Evolutionary conservation across 2,888 invertebrate species (phyloP).

Genomic region (Liodrosophila aerea): DNA sequence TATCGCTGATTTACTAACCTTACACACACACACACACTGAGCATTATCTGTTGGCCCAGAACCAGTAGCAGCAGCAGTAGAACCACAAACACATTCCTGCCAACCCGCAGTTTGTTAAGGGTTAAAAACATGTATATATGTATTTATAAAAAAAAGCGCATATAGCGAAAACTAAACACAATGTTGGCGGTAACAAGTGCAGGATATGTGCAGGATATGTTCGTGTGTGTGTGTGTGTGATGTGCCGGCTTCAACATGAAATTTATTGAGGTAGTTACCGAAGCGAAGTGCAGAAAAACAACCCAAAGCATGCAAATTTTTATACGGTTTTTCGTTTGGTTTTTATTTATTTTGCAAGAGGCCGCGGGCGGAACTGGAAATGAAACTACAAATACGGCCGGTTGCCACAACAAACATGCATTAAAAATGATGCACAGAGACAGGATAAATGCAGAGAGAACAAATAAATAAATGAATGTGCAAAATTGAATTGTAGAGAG

Average conservation of each 20-base stretch:
- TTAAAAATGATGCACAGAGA: conserved; percentile 54
- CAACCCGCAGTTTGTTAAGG: conserved; percentile 21
- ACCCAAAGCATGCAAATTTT: conserved; percentile 35
- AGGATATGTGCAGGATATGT: conserved; percentile 34
- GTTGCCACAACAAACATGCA: conserved; percentile 69
- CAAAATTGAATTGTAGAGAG: conserved; percentile 9
- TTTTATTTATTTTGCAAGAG: conserved; percentile 2
- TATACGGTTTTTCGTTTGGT: conserved; percentile 7
- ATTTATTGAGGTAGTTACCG: conserved; percentile 78
- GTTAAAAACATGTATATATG: conserved; percentile 30
- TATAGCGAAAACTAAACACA: conserved; percentile 41
- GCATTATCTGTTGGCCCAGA: conserved; percentile 59
- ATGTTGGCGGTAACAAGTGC: conserved; percentile 40
- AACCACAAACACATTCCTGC: neutral
- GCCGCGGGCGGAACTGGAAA: conserved; percentile 29
- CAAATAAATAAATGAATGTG: conserved; percentile 6
- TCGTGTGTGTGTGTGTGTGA: conserved; percentile 17
- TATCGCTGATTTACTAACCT: conserved; percentile 75
- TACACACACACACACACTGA: conserved; percentile 56
- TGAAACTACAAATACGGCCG: conserved; percentile 38
- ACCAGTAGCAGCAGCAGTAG: conserved; percentile 5
- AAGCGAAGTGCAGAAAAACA: conserved; percentile 34
- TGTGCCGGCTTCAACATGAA: conserved; percentile 65
- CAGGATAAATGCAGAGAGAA: conserved; percentile 3
- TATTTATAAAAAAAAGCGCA: conserved; percentile 22